A percentile compares a stretch with the other conserved stretches of the same genome.
Evolutionary conservation across 2,797 vertebrate species (phyloP).

Genomic region (Toxotes lorentzi): DNA sequence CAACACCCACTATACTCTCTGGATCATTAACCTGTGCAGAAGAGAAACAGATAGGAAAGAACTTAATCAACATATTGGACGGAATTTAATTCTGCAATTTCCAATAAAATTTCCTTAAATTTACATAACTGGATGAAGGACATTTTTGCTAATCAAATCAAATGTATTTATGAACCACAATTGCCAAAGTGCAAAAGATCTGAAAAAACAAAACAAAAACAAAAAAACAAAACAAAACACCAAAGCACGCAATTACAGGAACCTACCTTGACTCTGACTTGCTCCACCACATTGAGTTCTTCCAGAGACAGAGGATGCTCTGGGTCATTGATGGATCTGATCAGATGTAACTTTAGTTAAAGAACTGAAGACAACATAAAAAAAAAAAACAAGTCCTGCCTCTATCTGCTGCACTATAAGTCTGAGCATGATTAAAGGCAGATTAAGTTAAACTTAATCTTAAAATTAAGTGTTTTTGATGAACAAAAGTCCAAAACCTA

Average conservation of each 20-base stretch:
- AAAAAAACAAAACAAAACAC: no score
- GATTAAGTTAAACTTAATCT: no score
- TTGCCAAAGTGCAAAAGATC: no score
- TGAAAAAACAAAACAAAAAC: no score
- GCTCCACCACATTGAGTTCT: slow-evolving; percentile 95
- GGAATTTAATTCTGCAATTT: not conserved
- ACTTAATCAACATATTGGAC: not conserved
- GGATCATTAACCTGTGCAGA: slow-evolving; percentile 87
- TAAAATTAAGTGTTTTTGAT: no score
- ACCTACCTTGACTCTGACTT: slow-evolving; percentile 90
- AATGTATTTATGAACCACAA: no score
- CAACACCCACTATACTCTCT: slow-evolving; percentile 85
- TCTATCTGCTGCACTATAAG: not conserved
- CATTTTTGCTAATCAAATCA: not conserved
- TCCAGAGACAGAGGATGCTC: slow-evolving; percentile 96
- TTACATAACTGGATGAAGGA: rapidly evolving
- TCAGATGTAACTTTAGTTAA: slow-evolving; percentile 88
- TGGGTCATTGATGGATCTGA: slow-evolving; percentile 94
- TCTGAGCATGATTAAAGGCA: no score
- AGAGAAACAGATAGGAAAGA: not conserved
- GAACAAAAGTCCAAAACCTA: no score
- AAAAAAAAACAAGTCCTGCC: not conserved
- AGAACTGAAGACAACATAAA: slow-evolving; percentile 17
- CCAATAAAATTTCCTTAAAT: not conserved
- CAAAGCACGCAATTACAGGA: not conserved